Conservation (phyloP, 2,797 vertebrate species). For the Lagorchestes hirsutus region DNA sequence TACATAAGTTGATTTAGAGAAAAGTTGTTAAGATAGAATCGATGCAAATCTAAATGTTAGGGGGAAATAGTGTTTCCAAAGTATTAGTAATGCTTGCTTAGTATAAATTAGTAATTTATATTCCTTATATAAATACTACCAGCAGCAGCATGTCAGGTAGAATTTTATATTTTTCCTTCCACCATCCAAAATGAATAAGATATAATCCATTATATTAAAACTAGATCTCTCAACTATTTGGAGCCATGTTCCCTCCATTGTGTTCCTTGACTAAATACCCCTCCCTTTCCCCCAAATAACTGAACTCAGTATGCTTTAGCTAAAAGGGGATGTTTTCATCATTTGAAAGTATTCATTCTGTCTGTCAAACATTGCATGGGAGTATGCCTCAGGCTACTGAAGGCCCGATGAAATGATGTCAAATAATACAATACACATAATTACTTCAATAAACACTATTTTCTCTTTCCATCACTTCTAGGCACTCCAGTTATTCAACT, state of each 20-base stretch:
- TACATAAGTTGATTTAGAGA: not conserved
- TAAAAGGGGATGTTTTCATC: slow-evolving; percentile 46
- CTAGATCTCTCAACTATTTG: not conserved
- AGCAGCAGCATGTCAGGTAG: not conserved
- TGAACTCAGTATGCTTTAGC: slow-evolving; percentile 45
- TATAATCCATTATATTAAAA: not conserved
- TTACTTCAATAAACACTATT: slow-evolving; percentile 65
- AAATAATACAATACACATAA: slow-evolving; percentile 18
- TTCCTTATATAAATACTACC: not conserved
- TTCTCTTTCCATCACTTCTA: slow-evolving; percentile 42
- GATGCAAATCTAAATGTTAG: not conserved
- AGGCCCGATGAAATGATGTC: slow-evolving; percentile 49
- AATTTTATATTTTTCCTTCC: not conserved
- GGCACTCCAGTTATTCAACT: slow-evolving; percentile 30
- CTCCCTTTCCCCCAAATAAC: slow-evolving; percentile 22
- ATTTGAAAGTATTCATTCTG: slow-evolving; percentile 54
- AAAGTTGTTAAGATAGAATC: not conserved
- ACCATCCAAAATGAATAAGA: not conserved
- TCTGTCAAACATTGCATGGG: slow-evolving; percentile 43
- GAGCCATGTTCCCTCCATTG: slow-evolving; percentile 9
- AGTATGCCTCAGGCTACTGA: slow-evolving; percentile 40
- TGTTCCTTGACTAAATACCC: not conserved
- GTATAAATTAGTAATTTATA: not conserved
- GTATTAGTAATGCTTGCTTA: not conserved
- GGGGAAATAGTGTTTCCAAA: not conserved